Conservation (phyloP, 2,113 vertebrate genomes). For the Callospermophilus lateralis region DNA sequence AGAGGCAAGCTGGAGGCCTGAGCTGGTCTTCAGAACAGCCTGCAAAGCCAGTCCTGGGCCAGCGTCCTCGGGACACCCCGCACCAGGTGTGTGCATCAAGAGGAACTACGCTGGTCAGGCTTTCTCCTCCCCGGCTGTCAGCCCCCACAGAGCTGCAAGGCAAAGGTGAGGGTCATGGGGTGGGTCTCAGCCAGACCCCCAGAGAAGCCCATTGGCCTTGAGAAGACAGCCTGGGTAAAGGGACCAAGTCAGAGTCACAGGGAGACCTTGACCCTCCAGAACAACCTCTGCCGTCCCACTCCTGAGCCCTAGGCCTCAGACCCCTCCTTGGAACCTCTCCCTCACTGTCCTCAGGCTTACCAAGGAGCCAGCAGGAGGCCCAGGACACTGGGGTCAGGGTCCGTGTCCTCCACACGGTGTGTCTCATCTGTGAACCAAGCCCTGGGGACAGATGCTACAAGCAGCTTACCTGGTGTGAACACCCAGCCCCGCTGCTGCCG, state of each 20-base stretch:
- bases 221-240: neutral
- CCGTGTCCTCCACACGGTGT: neutral
- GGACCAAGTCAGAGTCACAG: neutral
- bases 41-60: neutral
- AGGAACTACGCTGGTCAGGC: neutral
- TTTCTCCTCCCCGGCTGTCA: neutral
- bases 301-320: neutral
- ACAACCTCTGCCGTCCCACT: no score
- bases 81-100: neutral
- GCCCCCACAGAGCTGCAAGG: neutral
- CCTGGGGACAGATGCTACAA: neutral
- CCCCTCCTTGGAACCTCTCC: neutral
- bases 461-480: conserved; percentile 90
- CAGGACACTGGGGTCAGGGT: fast-evolving
- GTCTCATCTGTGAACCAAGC: neutral
- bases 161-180: neutral
- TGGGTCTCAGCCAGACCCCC: neutral
- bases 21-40: neutral
- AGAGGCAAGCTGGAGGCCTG: neutral
- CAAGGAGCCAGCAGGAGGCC: neutral
- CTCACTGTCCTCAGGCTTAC: neutral
- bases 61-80: no score
- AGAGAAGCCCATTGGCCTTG: neutral
- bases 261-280: neutral
- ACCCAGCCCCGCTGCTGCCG: conserved; percentile 91